Percentiles rank a stretch among this genome's conserved stretches.
Evolutionary conservation across 2,113 vertebrate species (phyloP).

Genomic region (Dasyornis broadbenti): DNA sequence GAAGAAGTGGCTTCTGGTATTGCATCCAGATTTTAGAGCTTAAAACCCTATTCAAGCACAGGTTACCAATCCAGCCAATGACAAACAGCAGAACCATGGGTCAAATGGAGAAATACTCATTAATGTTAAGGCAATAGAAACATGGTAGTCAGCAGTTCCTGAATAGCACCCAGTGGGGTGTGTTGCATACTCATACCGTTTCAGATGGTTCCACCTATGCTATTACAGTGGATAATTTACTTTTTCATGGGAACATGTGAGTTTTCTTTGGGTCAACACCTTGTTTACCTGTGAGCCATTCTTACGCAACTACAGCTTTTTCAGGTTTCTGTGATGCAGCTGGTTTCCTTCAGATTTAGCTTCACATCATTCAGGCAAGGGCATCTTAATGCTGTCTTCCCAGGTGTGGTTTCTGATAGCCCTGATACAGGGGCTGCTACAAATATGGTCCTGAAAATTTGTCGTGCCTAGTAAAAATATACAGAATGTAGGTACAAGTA

Average conservation of each 20-base stretch:
- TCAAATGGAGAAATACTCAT: fast-evolving
- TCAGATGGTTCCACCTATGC: background rate
- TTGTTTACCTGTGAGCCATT: background rate
- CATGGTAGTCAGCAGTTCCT: fast-evolving
- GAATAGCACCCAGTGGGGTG: background rate
- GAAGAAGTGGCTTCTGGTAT: background rate
- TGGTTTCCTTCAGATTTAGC: background rate
- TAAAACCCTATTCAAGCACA: fast-evolving
- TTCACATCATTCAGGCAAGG: background rate
- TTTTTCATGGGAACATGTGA: background rate
- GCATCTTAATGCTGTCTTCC: background rate
- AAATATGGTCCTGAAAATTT: background rate
- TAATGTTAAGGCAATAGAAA: background rate
- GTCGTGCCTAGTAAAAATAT: background rate
- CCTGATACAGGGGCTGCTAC: background rate
- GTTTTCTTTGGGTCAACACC: background rate
- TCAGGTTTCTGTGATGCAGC: background rate
- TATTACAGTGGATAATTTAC: background rate
- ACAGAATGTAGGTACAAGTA: fast-evolving
- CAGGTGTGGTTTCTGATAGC: background rate
- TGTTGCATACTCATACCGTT: background rate
- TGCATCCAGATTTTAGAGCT: background rate
- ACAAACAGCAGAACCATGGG: fast-evolving
- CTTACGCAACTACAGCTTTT: background rate
- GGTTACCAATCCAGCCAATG: background rate